Evolutionary conservation across 1,140 invertebrate species (phyloP), one percentile per base, ranked within the genome.

Genomic region (Drosophila bifasciata): DNA sequence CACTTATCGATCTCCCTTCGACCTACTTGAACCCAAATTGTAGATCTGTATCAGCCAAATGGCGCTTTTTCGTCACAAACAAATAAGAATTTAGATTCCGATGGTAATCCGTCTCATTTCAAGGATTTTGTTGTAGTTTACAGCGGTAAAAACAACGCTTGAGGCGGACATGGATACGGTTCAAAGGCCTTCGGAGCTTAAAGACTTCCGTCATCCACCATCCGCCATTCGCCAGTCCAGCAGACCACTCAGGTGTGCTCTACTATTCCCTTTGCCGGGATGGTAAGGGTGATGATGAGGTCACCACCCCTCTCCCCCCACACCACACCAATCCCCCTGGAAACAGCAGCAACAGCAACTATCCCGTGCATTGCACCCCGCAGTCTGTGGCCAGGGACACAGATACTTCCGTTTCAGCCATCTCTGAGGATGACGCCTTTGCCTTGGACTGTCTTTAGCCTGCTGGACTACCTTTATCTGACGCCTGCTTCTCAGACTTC

Each of bases 161-260:
- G 41, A 21, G 17, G 39, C 41, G 19, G 11, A 49, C 25, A 17
- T 69, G 23, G 17, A 36, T 32, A 50, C n/a, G 32, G 32, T 45
- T 73, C 50, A 64, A 55, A 57, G 40, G 59, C 36, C 59, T 74
- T 74, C 15, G 17, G 17, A 73, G 58, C 59, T 40, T 64, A 51
- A 73, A 45, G 36, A 50, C 32, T 57, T 74, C 58, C 70, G 51
- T 9, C 17, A 19, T 17, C 28, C 28, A 11, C 28, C 28, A 32
- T 32, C 8, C 1, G 3, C 8, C 3, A 39, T 39, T 1, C 36
- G 15, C 44, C 53, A 19, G 67, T 41, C 32, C 41, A 16, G 41
- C 52, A 55, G 11, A 36, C 53, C 67, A 70, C 66, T 70, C 53
- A 70, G 46, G 45, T 70, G 46, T 71, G 55, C 66, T 71, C 67